phyloP scores from a whole-genome alignment of 2,888 invertebrate species.

The Thymelicus lineola region DNA sequence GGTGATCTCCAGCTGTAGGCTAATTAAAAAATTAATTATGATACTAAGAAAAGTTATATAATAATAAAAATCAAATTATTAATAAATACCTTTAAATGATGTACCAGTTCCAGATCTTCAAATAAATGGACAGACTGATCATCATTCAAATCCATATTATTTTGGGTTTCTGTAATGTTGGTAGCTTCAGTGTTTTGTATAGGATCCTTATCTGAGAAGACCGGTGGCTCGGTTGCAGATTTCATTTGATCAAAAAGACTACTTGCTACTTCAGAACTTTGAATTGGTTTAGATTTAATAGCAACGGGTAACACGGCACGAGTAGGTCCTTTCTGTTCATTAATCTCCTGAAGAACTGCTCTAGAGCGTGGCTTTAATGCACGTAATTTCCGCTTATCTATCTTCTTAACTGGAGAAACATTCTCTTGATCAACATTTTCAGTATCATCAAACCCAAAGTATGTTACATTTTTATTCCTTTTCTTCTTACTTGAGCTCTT shows the following conservation, averaged over 20 bases:
- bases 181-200: slow-evolving; percentile 46
- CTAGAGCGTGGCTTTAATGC: slow-evolving; percentile 57
- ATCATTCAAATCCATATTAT: slow-evolving; percentile 47
- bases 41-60: too few relatives aligned
- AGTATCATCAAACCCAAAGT: slow-evolving; percentile 79
- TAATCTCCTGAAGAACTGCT: slow-evolving; percentile 66
- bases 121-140: slow-evolving; percentile 75
- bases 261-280: slow-evolving; percentile 60
- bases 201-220: slow-evolving; percentile 54
- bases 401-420: slow-evolving; percentile 63
- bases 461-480: slow-evolving; percentile 61
- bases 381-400: slow-evolving; percentile 50
- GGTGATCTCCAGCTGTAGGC: too few relatives aligned
- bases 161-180: slow-evolving; percentile 49
- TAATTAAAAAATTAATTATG: too few relatives aligned
- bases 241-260: slow-evolving; percentile 63
- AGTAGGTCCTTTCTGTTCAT: slow-evolving; percentile 58
- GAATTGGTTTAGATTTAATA: slow-evolving; percentile 55
- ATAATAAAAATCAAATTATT: background rate
- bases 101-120: slow-evolving; percentile 76
- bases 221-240: slow-evolving; percentile 63
- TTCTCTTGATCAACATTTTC: slow-evolving; percentile 70
- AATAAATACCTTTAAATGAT: slow-evolving; percentile 70
- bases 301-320: slow-evolving; percentile 60
- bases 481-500: slow-evolving; percentile 50